Evolutionary conservation across 2,888 invertebrate species (phyloP), one percentile per base, ranked within the genome.

Genomic region (Sarcophaga carnaria): DNA sequence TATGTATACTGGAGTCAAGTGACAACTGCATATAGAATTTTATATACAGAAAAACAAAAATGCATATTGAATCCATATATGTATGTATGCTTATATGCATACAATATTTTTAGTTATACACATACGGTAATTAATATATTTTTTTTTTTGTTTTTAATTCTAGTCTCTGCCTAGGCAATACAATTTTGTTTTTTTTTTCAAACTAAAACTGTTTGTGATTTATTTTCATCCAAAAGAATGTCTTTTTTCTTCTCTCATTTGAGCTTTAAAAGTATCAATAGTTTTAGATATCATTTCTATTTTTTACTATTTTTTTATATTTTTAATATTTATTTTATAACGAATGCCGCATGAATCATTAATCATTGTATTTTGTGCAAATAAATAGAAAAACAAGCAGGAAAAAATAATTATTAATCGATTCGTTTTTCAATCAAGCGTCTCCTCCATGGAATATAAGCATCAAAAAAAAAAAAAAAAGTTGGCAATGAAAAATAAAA

Each of bases 331-430:
- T 83, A 80, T 86, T 80, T 62, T 89, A 89, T 86, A 90, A 87
- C 90, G 88, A 90, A 88, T 89, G 89, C 88, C 88, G 88, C 86
- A 85, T 89, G 88, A 86, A 90, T 91, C 90, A 92, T 92, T 92
- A 91, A 92, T 92, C 91, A 91, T 89, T 90, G 49, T 45, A 47
- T 10, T 66, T 59, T 72, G 12, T 8, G 8, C 22, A 89, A 89
- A 90, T 17, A 54, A 17, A 54, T 17, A 14, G 17, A 1, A 54
- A 54, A 54, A 54, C 17, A 54, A 54, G 5, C 10, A 54, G 17
- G 4, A 14, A 54, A 54, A 17, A 54, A 14, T 54, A 89, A 90
- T 90, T 91, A 91, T 91, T 90, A 90, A 91, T 91, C 90, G 90
- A 89, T 90, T 91, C 22, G 22, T 90, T 78, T 80, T 71, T 25